A percentile compares a stretch with the other conserved stretches of the same genome.
Conservation (phyloP, 2,888 invertebrate genomes). For the Leptothorax acervorum region DNA sequence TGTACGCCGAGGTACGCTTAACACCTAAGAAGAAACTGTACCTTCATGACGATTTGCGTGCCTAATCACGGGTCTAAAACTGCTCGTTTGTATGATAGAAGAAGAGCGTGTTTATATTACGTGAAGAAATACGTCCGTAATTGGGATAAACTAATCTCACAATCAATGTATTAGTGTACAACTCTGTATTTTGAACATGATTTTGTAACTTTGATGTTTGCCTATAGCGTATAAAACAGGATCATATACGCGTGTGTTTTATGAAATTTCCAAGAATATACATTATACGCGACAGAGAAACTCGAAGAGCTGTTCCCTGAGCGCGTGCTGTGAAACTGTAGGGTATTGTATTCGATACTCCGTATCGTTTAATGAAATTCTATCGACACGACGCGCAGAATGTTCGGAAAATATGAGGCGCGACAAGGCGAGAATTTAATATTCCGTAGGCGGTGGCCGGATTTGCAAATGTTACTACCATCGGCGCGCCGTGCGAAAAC, state of each 20-base stretch:
- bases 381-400: conserved; percentile 34
- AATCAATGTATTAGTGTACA: neutral
- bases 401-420: conserved; percentile 19
- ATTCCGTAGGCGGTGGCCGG: conserved; percentile 22
- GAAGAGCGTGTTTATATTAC: neutral
- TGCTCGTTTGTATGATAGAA: neutral
- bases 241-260: neutral
- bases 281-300: conserved; percentile 14
- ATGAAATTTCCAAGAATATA: conserved; percentile 24
- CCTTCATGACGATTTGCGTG: neutral
- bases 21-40: neutral
- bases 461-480: conserved; percentile 32
- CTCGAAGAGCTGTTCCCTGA: neutral
- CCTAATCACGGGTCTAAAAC: neutral
- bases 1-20: neutral
- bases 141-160: neutral
- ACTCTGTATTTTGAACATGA: neutral
- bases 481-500: neutral
- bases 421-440: conserved; percentile 44
- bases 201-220: neutral
- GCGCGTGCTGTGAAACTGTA: neutral
- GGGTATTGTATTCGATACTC: conserved; percentile 21
- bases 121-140: neutral
- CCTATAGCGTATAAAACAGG: neutral
- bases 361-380: conserved; percentile 46